Conservation (phyloP, 2,888 invertebrate species). For the Idaea dimidiata region DNA sequence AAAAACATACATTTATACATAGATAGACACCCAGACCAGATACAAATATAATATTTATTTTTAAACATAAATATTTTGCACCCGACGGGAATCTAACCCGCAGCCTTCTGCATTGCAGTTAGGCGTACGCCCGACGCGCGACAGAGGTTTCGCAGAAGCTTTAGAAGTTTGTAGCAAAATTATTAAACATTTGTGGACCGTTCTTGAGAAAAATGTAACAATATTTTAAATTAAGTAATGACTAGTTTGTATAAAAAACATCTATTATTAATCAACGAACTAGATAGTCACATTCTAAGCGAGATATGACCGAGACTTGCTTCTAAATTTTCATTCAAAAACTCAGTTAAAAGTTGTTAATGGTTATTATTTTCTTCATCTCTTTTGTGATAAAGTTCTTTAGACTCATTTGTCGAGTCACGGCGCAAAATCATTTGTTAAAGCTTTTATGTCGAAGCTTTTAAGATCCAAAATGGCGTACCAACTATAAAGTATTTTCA, state of each 20-base stretch:
- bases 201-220: no score
- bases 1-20: no score
- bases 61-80: no score
- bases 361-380: conserved; percentile 1
- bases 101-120: no score
- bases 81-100: no score
- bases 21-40: no score
- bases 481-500: background rate
- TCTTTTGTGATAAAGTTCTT: background rate
- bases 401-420: conserved; percentile 7
- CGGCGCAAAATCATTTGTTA: background rate
- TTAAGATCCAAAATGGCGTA: background rate
- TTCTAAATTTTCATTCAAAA: conserved; percentile 2
- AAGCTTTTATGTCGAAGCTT: background rate
- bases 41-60: no score
- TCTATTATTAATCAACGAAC: background rate
- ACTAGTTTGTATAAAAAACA: background rate
- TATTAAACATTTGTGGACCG: no score
- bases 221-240: background rate
- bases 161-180: no score
- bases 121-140: no score
- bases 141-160: no score
- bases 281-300: conserved; percentile 1
- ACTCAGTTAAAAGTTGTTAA: conserved; percentile 4
- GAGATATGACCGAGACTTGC: background rate